These are phyloP conservation scores for Geodia barretti DNA, from an alignment of 37 sponge, comb jelly and placozoan genomes.

Conservation along the genomic window DNA sequence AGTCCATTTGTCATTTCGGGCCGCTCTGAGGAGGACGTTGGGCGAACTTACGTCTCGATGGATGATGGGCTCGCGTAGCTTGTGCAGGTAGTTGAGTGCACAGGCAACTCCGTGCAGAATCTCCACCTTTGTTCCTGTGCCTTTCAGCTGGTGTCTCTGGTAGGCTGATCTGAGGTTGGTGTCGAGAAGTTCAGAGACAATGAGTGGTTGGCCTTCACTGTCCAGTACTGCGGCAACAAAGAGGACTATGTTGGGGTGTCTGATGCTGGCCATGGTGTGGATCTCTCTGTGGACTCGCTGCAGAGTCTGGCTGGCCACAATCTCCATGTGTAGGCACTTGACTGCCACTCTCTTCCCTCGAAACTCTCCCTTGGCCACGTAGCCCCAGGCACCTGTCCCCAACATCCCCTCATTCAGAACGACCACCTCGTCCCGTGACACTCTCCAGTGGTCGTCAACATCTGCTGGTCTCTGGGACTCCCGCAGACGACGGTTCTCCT, in stretches of 20 bases:
- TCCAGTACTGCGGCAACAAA: conserved; percentile 67
- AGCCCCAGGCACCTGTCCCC: conserved; percentile 14
- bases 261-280: conserved; percentile 27
- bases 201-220: conserved; percentile 29
- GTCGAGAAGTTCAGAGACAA: conserved; percentile 73
- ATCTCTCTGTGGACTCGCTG: conserved; percentile 54
- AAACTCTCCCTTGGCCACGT: background rate
- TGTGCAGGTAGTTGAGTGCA: conserved; percentile 77
- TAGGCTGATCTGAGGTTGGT: conserved; percentile 48
- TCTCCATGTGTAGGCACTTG: conserved; percentile 28
- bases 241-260: conserved; percentile 71
- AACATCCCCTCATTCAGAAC: background rate
- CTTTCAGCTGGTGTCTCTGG: conserved; percentile 4
- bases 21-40: conserved; percentile 61
- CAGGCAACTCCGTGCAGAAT: conserved; percentile 50
- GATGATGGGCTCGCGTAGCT: conserved; percentile 57
- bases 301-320: conserved; percentile 6
- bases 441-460: background rate
- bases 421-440: background rate
- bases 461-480: background rate
- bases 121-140: background rate
- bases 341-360: conserved; percentile 11
- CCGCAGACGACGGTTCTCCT: background rate
- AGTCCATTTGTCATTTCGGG: conserved; percentile 31
- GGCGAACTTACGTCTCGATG: conserved; percentile 81